phyloP scores from a whole-genome alignment of 2,113 vertebrate species.

The Nematolebias whitei region DNA sequence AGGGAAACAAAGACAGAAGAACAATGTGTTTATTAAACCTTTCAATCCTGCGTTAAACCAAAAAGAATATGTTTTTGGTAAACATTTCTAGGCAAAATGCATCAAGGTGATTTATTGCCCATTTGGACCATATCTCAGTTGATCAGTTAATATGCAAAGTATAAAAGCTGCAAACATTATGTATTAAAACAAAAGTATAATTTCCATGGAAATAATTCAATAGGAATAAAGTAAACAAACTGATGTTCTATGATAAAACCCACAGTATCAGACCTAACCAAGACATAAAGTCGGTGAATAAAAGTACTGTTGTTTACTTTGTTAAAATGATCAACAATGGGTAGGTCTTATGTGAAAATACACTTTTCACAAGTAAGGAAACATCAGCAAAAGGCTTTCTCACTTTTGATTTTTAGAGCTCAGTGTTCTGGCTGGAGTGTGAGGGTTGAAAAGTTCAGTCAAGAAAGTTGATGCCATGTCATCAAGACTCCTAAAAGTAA shows the following conservation, averaged over 20 bases:
- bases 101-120: too few species aligned
- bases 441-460: background rate
- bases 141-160: too few species aligned
- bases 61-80: too few species aligned
- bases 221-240: too few species aligned
- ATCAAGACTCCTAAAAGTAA: background rate
- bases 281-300: background rate
- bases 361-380: too few species aligned
- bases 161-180: too few species aligned
- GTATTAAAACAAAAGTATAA: too few species aligned
- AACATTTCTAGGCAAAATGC: too few species aligned
- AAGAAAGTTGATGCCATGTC: background rate
- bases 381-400: background rate
- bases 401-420: background rate
- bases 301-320: background rate
- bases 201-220: too few species aligned
- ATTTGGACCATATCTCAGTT: too few species aligned
- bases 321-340: background rate
- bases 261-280: background rate
- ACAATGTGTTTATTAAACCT: background rate
- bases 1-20: constrained; percentile 21
- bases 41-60: too few species aligned
- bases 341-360: background rate
- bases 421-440: background rate
- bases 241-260: too few species aligned